Evolutionary conservation across 2,113 vertebrate species (phyloP), one percentile per base, ranked within the genome.

Genomic region (Pluvianellus socialis): DNA sequence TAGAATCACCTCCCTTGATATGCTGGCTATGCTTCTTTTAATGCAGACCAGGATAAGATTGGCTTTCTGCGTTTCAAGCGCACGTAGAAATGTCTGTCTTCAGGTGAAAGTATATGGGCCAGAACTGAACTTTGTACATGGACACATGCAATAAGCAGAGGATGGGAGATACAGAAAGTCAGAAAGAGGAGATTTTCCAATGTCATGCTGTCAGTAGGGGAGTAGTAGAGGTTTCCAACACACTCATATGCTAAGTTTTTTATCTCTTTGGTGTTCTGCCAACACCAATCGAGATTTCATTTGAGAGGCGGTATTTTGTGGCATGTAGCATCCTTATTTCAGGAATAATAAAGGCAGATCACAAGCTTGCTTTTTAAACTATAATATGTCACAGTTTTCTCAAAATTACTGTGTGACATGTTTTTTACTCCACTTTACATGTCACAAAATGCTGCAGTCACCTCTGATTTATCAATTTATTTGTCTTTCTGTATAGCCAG

Each of bases 11-110:
- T 62, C 27, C 7, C 13, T 59, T 4, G 6, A 21, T 17, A 3
- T 59, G 27, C 47, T 59, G 6, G 6, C 12, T 9, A 52, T 0
- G 0, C 5, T 59, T 17, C 23, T 63, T 45, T 76, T 49, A 4
- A 38, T 47, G 30, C 40, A 93, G 12, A 16, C 33, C 26, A 66
- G 42, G 13, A 44, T 11, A 7, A 0, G 1, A 3, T 24, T 27
- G 8, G 9, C 17, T n/a, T 89, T 47, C 52, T 61, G 16, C 5
- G 19, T 49, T 94, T 27, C 5, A 19, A 75, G 53, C 1, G 1
- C 14, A 55, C 20, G 8, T 2, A 55, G 42, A 38, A 44, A 56
- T 7, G 3, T 82, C 59, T 67, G 9, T 55, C 56, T 81, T 94
- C 27, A 28, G 3, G 4, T 33, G 7, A 17, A 85, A 72, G 7